Evolutionary conservation across 2,888 invertebrate genomes (phyloP).

Genomic region (Eremobia ochroleuca): DNA sequence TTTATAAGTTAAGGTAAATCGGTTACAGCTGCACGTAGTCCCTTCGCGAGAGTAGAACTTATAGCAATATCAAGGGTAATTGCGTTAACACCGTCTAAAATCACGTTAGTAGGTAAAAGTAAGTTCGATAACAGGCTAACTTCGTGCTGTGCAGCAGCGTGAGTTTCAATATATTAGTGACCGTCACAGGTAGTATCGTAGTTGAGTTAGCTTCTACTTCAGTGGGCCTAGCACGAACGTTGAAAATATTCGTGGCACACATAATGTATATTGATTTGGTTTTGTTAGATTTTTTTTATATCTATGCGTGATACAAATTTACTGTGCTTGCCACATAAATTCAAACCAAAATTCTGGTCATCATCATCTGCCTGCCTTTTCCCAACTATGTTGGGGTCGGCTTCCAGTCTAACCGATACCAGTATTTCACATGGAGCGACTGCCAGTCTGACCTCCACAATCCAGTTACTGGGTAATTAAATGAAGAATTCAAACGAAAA

Average conservation of each 20-base stretch:
- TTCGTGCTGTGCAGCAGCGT: neutral
- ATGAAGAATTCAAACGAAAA: neutral
- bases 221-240: neutral
- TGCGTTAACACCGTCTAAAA: slow-evolving; percentile 20
- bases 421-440: too few species aligned
- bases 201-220: neutral
- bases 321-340: neutral
- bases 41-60: slow-evolving; percentile 6
- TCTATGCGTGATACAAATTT: neutral
- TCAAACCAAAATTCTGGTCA: neutral
- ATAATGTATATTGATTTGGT: neutral
- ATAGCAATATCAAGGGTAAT: slow-evolving; percentile 10
- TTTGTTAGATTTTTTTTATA: neutral
- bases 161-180: slow-evolving; percentile 3
- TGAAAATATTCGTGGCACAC: neutral
- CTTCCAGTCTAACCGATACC: too few species aligned
- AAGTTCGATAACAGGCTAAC: slow-evolving; percentile 22
- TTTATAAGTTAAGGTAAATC: neutral
- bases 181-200: neutral
- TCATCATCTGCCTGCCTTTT: too few species aligned
- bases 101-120: slow-evolving; percentile 13
- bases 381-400: too few species aligned
- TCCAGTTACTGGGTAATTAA: too few species aligned
- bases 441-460: too few species aligned
- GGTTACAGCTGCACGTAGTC: slow-evolving; percentile 6